Conservation (phyloP, 2,113 vertebrate species). For the Thermophis baileyi region DNA sequence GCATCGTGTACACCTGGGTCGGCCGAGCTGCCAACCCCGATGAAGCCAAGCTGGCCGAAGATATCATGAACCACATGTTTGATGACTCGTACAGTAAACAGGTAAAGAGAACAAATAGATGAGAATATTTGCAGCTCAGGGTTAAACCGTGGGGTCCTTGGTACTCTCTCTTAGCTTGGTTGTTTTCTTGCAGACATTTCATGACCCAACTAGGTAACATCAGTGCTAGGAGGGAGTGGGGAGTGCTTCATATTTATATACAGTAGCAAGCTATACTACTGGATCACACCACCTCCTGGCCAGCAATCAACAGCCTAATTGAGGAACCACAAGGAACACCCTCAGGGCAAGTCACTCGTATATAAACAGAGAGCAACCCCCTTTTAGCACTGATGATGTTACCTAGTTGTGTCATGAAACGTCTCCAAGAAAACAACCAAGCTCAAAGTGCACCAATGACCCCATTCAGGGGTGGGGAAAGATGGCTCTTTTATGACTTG, state of each 20-base stretch:
- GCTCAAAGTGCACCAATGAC: background rate
- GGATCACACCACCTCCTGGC: too few species aligned
- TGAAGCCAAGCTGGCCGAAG: constrained; percentile 92
- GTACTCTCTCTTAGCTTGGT: background rate
- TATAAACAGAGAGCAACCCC: too few species aligned
- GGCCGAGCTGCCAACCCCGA: constrained; percentile 91
- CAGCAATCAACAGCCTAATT: too few species aligned
- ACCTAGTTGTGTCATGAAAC: background rate
- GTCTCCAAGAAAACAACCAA: background rate
- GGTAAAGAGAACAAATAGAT: constrained; percentile 59
- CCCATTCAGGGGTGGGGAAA: too few species aligned
- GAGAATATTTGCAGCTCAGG: background rate
- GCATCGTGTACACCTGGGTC: constrained; percentile 97
- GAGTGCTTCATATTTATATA: too few species aligned
- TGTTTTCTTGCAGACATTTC: too few species aligned
- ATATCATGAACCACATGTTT: constrained; percentile 96
- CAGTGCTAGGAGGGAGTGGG: too few species aligned
- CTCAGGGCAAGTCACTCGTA: too few species aligned
- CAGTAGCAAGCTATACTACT: too few species aligned
- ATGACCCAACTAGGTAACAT: too few species aligned
- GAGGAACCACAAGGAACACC: too few species aligned
- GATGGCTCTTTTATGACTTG: too few species aligned
- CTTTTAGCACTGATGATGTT: background rate
- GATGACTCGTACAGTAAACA: constrained; percentile 97
- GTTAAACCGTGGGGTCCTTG: background rate